phyloP scores from a whole-genome alignment of 2,113 vertebrate species.

The Lagopus muta region DNA sequence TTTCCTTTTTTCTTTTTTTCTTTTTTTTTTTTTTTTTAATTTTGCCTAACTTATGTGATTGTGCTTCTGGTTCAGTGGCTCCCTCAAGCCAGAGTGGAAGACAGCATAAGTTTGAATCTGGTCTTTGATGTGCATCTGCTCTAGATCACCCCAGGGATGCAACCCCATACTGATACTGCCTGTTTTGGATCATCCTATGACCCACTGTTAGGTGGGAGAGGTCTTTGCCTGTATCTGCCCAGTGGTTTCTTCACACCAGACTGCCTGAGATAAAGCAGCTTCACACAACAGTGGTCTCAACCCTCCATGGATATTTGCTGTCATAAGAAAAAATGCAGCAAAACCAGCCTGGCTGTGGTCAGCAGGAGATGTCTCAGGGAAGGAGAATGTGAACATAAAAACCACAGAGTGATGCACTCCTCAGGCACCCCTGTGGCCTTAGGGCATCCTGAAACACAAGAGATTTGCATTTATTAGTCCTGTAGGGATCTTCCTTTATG shows the following conservation, averaged over 20 bases:
- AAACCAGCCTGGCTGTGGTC: neutral
- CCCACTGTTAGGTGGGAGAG: neutral
- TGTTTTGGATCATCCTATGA: fast-evolving
- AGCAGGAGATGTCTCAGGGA: neutral
- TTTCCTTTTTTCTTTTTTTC: constrained; percentile 7
- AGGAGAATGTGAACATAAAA: neutral
- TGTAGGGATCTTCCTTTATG: neutral
- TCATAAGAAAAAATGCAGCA: fast-evolving
- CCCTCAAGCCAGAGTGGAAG: neutral
- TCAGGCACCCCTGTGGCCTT: neutral
- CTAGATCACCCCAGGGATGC: neutral
- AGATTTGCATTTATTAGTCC: neutral
- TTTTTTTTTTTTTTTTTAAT: constrained; percentile 9
- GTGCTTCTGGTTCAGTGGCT: constrained; percentile 13
- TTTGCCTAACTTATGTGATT: neutral
- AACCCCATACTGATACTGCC: neutral
- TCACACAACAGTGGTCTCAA: neutral
- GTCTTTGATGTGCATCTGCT: neutral
- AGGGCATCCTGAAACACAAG: fast-evolving
- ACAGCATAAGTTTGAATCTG: neutral
- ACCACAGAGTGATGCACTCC: neutral
- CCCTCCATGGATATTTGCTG: neutral
- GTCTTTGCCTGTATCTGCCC: neutral
- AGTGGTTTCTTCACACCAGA: neutral
- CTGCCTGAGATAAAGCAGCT: neutral